Evolutionary conservation across 2,888 invertebrate species (phyloP), one percentile per base, ranked within the genome.

Genomic region (Drosophila anomalata): DNA sequence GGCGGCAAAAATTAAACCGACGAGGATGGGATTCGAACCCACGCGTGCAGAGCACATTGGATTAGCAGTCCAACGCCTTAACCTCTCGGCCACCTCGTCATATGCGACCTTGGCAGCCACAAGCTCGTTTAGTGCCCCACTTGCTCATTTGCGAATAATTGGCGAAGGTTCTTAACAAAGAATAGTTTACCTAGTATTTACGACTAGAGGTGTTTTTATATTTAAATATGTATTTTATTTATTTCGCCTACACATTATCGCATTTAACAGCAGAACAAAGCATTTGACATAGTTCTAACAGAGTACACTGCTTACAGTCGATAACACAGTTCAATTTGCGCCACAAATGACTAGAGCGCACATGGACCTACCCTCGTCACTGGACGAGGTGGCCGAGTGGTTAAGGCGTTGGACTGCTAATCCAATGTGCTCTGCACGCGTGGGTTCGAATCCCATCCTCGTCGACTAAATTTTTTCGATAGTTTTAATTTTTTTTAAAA

Each of bases 31-130:
- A 95, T 95, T 95, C 95, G 95, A 95, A 95, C 95, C 95, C 95
- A 95, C 95, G 95, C 95, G 95, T 95, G 95, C 95, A 95, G 95
- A 95, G 95, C 95, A 95, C 95, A 95, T 95, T 95, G 95, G 95
- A 95, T 95, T 95, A 95, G 95, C 95, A 95, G 95, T 95, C 95
- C 95, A 95, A 95, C 95, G 95, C 95, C 95, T 95, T 95, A 95
- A 95, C 95, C 95, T 94, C 95, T 95, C 95, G 95, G 95, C 94
- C 95, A 95, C 94, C 95, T 94, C 95, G 94, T 95, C 95, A 80
- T 17, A 80, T 71, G 62, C 48, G 47, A 12, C 71, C 54, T 39
- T 50, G 72, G 20, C 36, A 31, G 47, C 54, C 36, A 41, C 33
- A 61, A 42, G 55, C 61, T 71, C 22, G 9, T 36, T 29, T 61